Conservation (phyloP, 2,888 invertebrate species). For the Pyrgus malvae region DNA sequence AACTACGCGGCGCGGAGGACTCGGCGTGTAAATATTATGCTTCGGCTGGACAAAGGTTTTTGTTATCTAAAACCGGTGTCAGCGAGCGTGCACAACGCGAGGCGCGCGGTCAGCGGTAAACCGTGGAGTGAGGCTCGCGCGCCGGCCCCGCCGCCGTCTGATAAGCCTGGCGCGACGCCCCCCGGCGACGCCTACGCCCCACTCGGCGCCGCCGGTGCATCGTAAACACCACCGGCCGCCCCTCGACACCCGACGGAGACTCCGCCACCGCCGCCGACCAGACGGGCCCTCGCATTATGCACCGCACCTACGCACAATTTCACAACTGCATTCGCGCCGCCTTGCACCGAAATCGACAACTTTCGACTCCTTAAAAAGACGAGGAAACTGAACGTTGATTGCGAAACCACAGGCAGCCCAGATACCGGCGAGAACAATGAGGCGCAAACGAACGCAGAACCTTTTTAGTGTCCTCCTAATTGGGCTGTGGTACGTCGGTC, state of each 20-base stretch:
- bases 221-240: slow-evolving; percentile 71
- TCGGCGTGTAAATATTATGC: slow-evolving; percentile 76
- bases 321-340: slow-evolving; percentile 62
- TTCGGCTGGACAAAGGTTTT: slow-evolving; percentile 80
- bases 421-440: slow-evolving; percentile 73
- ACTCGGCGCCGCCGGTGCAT: slow-evolving; percentile 73
- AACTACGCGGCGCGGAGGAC: slow-evolving; percentile 67
- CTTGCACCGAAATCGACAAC: slow-evolving; percentile 67
- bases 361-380: slow-evolving; percentile 78
- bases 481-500: slow-evolving; percentile 63
- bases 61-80: slow-evolving; percentile 76
- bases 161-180: slow-evolving; percentile 81
- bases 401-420: slow-evolving; percentile 68
- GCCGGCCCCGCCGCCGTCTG: slow-evolving; percentile 79
- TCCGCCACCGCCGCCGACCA: slow-evolving; percentile 50
- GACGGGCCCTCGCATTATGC: slow-evolving; percentile 70
- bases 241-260: slow-evolving; percentile 59
- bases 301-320: slow-evolving; percentile 73
- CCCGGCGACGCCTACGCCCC: slow-evolving; percentile 81
- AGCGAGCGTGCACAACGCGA: slow-evolving; percentile 64
- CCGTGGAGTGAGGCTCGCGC: slow-evolving; percentile 76
- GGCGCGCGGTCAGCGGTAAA: slow-evolving; percentile 70
- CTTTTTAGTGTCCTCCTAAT: slow-evolving; percentile 77
- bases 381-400: slow-evolving; percentile 57
- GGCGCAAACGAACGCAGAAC: slow-evolving; percentile 66